These are phyloP conservation scores for Eupithecia centaureata DNA, from an alignment of 2,888 invertebrate genomes.

Conservation along the genomic window DNA sequence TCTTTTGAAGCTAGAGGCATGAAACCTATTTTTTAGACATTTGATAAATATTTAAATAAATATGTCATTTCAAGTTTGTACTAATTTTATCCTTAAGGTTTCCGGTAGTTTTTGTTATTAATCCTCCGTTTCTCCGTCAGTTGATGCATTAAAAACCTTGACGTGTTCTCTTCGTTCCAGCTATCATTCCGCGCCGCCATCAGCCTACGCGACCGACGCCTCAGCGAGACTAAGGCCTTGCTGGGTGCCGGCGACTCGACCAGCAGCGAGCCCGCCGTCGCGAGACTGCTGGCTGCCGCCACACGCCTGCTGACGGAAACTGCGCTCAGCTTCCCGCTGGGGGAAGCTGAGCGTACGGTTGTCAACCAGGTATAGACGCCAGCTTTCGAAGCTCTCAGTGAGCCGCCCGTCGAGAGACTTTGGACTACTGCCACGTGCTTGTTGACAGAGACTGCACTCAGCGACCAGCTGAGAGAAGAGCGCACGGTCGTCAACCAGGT, in stretches of 20 bases:
- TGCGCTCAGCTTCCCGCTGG: slow-evolving; percentile 87
- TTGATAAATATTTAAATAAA: too few relatives aligned
- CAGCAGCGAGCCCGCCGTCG: slow-evolving; percentile 61
- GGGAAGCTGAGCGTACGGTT: slow-evolving; percentile 87
- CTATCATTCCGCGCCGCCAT: slow-evolving; percentile 78
- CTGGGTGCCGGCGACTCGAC: slow-evolving; percentile 80
- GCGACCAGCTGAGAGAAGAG: too few relatives aligned
- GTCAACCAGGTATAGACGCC: slow-evolving; percentile 78
- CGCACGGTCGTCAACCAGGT: too few relatives aligned
- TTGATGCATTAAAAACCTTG: not conserved
- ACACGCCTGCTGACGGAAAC: slow-evolving; percentile 87
- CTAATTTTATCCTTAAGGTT: too few relatives aligned
- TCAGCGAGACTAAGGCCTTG: slow-evolving; percentile 87
- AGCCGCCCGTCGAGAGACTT: too few relatives aligned
- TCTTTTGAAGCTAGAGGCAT: too few relatives aligned
- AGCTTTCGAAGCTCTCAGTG: too few relatives aligned
- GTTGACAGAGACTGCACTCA: too few relatives aligned
- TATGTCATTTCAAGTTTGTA: too few relatives aligned
- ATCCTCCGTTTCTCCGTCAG: not conserved
- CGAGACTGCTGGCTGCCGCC: slow-evolving; percentile 84
- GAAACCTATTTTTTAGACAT: too few relatives aligned
- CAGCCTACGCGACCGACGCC: slow-evolving; percentile 88
- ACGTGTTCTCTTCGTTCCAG: slow-evolving; percentile 48
- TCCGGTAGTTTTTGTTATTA: not conserved
- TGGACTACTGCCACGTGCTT: too few relatives aligned